These are phyloP conservation scores for Trichopria drosophilae DNA, from an alignment of 2,888 invertebrate genomes.

Conservation along the genomic window DNA sequence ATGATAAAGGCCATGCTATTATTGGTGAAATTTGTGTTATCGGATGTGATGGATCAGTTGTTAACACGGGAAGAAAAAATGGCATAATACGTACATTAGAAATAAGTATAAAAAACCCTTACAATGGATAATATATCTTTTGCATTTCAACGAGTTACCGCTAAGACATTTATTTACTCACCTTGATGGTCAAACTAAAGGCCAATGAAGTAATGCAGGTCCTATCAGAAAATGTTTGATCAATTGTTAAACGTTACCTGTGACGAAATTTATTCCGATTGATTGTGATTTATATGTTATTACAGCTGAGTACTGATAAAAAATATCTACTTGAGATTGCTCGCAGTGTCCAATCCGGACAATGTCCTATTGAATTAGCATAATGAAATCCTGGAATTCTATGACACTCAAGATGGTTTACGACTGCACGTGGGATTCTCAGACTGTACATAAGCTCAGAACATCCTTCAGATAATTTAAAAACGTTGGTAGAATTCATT, in stretches of 20 bases:
- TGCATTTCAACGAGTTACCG: constrained; percentile 10
- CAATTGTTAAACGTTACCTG: constrained; percentile 4
- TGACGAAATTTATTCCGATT: constrained; percentile 1
- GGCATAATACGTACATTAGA: constrained; percentile 5
- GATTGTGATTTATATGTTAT: not conserved
- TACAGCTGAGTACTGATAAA: constrained; percentile 16
- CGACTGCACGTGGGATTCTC: not conserved
- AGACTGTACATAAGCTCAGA: constrained; percentile 8
- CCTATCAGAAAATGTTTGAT: constrained; percentile 4
- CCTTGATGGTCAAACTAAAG: constrained; percentile 4
- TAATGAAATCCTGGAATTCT: constrained; percentile 9
- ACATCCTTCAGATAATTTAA: too few relatives aligned
- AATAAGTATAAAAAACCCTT: constrained; percentile 1
- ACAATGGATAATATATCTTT: constrained; percentile 11
- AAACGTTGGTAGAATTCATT: too few relatives aligned
- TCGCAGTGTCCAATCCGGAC: constrained; percentile 12
- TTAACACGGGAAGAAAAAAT: constrained; percentile 6
- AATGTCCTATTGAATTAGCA: constrained; percentile 17
- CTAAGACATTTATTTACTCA: constrained; percentile 7
- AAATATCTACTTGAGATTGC: constrained; percentile 19
- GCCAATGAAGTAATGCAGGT: constrained; percentile 1
- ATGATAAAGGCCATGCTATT: not conserved
- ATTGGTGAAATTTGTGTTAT: constrained; percentile 10
- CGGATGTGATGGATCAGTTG: constrained; percentile 13
- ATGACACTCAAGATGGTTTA: constrained; percentile 11